phyloP scores from a whole-genome alignment of 1,140 invertebrate genomes.

The Bilobella aurantiaca region DNA sequence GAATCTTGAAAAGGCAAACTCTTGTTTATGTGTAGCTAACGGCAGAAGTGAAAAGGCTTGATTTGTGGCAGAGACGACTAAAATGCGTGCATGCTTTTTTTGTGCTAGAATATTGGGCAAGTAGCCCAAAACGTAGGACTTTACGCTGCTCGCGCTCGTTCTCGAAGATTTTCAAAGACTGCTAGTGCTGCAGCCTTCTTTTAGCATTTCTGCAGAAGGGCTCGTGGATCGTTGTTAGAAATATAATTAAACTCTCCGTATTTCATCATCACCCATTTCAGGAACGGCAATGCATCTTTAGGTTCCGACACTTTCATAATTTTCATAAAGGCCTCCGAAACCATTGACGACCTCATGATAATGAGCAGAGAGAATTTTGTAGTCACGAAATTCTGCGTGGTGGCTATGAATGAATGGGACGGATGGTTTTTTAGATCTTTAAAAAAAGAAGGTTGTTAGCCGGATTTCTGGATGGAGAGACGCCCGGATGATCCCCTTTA shows the following conservation, averaged over 20 bases:
- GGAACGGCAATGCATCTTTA: neutral
- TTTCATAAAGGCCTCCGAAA: no score
- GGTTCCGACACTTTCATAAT: neutral
- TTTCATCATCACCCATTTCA: constrained; percentile 19
- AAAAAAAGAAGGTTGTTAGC: no score
- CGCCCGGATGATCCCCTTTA: no score
- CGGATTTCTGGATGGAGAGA: no score
- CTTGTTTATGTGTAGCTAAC: neutral
- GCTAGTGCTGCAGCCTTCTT: neutral
- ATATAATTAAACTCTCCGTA: constrained; percentile 24
- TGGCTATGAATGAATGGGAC: no score
- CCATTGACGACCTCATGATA: no score
- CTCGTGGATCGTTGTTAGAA: no score
- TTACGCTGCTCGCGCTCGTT: neutral
- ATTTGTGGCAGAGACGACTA: neutral
- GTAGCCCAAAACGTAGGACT: neutral
- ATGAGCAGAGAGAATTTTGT: no score
- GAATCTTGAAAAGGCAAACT: neutral
- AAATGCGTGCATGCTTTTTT: neutral
- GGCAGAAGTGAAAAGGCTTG: neutral
- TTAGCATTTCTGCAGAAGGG: neutral
- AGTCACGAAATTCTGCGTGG: no score
- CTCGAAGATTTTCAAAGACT: neutral
- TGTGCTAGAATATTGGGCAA: neutral
- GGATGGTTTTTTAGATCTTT: no score